Base-by-base conservation (phyloP, 1,140 invertebrate species). In the Mizuhopecten yessoensis region DNA sequence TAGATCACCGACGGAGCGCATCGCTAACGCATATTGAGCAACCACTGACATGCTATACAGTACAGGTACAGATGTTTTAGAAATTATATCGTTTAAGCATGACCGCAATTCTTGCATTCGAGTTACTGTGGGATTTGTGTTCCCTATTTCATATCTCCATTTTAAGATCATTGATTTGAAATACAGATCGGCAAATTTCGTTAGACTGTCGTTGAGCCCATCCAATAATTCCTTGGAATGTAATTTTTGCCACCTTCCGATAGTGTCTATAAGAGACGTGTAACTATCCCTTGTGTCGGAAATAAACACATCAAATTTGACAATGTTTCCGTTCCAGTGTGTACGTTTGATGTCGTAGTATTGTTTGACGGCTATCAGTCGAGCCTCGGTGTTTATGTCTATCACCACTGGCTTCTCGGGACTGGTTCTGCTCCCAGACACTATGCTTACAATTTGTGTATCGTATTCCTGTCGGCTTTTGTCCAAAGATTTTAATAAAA, bases 121-220 rank as follows among this genome's bases (percentile, higher is more conserved):
- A 75, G 57, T 5, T 3, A n/a, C 1, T n/a, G 57, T 75, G 1
- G 57, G 57, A n/a, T 75, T 75, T 17, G 20, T n/a, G n/a, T 75
- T 75, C 11, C 57, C 57, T 75, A 75, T 75, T 75, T 75, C 57
- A 11, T 75, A n/a, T 75, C 57, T n/a, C 57, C 57, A 75, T 29
- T 75, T 75, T n/a, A 75, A 75, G n/a, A 75, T 75, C 57, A 75
- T 75, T 11, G 57, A 75, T 75, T 75, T 75, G 11, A 75, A 75
- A 75, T 75, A 75, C 23, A 29, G 23, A 29, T 75, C 57, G 1
- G 57, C 57, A 75, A 75, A 29, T 13, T 17, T 75, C n/a, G 57
- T n/a, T 11, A 75, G 29, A n/a, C 17, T 29, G 23, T 75, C 23
- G 29, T 75, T n/a, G 1, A 75, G 57, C 5, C 23, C 23, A 11